Conservation (phyloP, 2,888 invertebrate species). For the Brassicogethes aeneus region DNA sequence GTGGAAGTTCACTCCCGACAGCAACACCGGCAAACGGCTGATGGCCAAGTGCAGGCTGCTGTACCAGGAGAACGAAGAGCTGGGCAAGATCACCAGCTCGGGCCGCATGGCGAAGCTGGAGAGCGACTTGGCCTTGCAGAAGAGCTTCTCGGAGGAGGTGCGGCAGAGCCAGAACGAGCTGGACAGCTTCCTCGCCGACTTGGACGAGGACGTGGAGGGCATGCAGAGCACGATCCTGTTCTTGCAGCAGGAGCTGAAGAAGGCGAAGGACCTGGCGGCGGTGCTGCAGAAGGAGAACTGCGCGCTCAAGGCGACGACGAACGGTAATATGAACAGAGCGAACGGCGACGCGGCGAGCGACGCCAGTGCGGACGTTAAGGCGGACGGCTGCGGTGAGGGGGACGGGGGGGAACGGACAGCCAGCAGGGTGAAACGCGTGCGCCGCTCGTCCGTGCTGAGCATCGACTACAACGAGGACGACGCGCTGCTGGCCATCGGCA, state of each 20-base stretch:
- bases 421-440: slow-evolving; percentile 52
- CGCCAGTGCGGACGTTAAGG: slow-evolving; percentile 36
- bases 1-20: slow-evolving; percentile 99
- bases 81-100: slow-evolving; percentile 91
- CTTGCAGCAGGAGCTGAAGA: slow-evolving; percentile 86
- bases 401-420: slow-evolving; percentile 42
- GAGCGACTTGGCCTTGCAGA: slow-evolving; percentile 89
- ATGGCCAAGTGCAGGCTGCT: slow-evolving; percentile 95
- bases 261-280: slow-evolving; percentile 56
- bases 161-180: slow-evolving; percentile 94
- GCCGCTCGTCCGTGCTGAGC: slow-evolving; percentile 62
- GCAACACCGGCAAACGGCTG: slow-evolving; percentile 93
- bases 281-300: slow-evolving; percentile 53
- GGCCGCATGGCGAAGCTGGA: slow-evolving; percentile 92
- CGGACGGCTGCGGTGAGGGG: slow-evolving; percentile 43
- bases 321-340: slow-evolving; percentile 20
- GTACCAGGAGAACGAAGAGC: slow-evolving; percentile 95
- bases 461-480: slow-evolving; percentile 69
- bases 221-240: slow-evolving; percentile 96
- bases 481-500: slow-evolving; percentile 59
- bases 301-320: slow-evolving; percentile 27
- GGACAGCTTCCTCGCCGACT: slow-evolving; percentile 89
- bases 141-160: slow-evolving; percentile 92
- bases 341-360: slow-evolving; percentile 24
- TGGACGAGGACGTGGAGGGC: slow-evolving; percentile 96